Percentiles rank a stretch among this genome's conserved stretches.
phyloP scores from a whole-genome alignment of 2,797 vertebrate genomes.

The Enteromius thamalakanensis region DNA sequence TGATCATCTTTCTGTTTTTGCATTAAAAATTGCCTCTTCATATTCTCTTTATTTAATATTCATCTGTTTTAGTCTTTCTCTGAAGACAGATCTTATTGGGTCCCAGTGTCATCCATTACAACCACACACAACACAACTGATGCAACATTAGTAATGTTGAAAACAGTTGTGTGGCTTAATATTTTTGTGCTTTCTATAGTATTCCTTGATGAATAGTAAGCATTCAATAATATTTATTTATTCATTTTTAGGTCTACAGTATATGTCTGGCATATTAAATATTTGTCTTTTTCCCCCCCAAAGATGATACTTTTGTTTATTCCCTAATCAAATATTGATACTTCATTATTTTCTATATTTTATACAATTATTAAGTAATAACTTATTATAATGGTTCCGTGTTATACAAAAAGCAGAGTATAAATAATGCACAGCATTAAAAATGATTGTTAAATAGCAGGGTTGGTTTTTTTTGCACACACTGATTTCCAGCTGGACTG shows the following conservation, averaged over 20 bases:
- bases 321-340: not conserved
- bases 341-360: not conserved
- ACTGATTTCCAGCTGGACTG: not conserved
- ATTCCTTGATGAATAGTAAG: not conserved
- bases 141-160: not conserved
- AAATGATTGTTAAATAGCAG: not conserved
- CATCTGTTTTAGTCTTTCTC: constrained; percentile 31
- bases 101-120: constrained; percentile 22
- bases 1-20: not conserved
- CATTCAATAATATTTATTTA: not conserved
- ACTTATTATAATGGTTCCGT: not conserved
- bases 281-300: not conserved
- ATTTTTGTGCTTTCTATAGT: not conserved
- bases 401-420: not conserved
- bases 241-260: not conserved
- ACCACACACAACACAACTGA: constrained; percentile 20
- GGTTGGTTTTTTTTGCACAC: not conserved
- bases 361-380: not conserved
- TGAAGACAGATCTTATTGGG: not conserved
- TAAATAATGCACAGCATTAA: not conserved
- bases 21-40: not conserved
- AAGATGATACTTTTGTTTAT: not conserved
- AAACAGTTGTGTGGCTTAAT: not conserved
- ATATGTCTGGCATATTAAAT: not conserved
- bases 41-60: constrained; percentile 9